Conservation (phyloP, 1,140 invertebrate genomes). For the Propsilocerus akamusi region DNA sequence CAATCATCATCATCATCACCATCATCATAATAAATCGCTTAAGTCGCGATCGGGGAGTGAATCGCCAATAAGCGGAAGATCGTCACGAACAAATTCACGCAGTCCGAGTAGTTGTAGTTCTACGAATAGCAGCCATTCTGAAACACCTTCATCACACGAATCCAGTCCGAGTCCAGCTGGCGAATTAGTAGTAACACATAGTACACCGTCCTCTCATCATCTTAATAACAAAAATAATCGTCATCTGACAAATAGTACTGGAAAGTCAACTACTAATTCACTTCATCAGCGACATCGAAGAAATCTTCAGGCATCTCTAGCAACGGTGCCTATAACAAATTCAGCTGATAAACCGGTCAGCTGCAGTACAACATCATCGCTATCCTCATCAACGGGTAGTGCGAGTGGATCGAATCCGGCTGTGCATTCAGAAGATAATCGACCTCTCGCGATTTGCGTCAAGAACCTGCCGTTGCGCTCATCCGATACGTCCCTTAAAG, state of each 20-base stretch:
- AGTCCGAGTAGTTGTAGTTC: slow-evolving; percentile 24
- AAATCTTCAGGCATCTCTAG: slow-evolving; percentile 4
- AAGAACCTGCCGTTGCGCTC: slow-evolving; percentile 76
- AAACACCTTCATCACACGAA: slow-evolving; percentile 18
- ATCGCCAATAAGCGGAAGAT: slow-evolving; percentile 25
- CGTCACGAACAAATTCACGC: slow-evolving; percentile 31
- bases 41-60: slow-evolving; percentile 29
- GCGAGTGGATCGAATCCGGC: slow-evolving; percentile 25
- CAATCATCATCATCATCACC: slow-evolving; percentile 1
- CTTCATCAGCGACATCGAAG: slow-evolving; percentile 6
- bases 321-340: neutral
- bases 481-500: slow-evolving; percentile 83
- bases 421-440: slow-evolving; percentile 43
- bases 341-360: slow-evolving; percentile 13
- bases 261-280: slow-evolving; percentile 17
- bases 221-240: slow-evolving; percentile 17
- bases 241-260: slow-evolving; percentile 10
- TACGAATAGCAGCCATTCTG: slow-evolving; percentile 14
- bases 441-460: slow-evolving; percentile 78
- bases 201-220: slow-evolving; percentile 13
- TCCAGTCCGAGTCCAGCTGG: slow-evolving; percentile 26
- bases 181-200: neutral
- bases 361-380: slow-evolving; percentile 12
- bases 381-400: slow-evolving; percentile 18
- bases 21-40: neutral